Evolutionary conservation across 37 sponge, comb jelly and placozoan species (phyloP).

Genomic region (Halisarca cf. caerulea): DNA sequence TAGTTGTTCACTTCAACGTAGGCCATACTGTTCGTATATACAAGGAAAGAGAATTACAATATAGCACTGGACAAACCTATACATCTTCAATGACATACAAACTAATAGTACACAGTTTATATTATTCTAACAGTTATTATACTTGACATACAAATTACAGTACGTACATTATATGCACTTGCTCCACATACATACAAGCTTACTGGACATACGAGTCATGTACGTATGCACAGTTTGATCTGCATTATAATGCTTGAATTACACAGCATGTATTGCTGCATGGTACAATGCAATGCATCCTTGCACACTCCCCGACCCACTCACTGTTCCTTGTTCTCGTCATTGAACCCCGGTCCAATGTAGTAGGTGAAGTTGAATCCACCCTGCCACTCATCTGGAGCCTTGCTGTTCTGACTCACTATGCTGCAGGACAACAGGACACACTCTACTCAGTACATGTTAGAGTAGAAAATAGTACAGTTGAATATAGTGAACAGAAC

Average conservation of each 20-base stretch:
- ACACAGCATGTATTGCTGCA: too few species aligned
- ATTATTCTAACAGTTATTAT: background rate
- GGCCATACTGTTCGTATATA: too few species aligned
- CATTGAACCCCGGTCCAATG: slow-evolving; percentile 45
- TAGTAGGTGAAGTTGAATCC: slow-evolving; percentile 53
- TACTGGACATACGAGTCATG: too few species aligned
- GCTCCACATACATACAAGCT: too few species aligned
- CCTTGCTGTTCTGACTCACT: background rate
- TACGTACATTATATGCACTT: too few species aligned
- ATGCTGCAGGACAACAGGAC: background rate
- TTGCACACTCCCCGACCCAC: background rate
- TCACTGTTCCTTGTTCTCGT: background rate
- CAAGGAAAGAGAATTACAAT: too few species aligned
- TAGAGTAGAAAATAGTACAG: background rate
- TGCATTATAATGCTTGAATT: too few species aligned
- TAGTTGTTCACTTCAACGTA: slow-evolving; percentile 80
- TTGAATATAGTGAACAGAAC: background rate
- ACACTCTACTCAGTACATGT: too few species aligned
- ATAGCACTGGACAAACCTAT: too few species aligned
- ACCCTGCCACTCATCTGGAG: slow-evolving; percentile 70
- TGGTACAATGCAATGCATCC: too few species aligned
- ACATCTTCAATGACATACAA: background rate
- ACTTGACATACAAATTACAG: background rate
- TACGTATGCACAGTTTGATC: too few species aligned
- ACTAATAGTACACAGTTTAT: background rate